phyloP scores from a whole-genome alignment of 2,113 vertebrate species.

The Panurus biarmicus region DNA sequence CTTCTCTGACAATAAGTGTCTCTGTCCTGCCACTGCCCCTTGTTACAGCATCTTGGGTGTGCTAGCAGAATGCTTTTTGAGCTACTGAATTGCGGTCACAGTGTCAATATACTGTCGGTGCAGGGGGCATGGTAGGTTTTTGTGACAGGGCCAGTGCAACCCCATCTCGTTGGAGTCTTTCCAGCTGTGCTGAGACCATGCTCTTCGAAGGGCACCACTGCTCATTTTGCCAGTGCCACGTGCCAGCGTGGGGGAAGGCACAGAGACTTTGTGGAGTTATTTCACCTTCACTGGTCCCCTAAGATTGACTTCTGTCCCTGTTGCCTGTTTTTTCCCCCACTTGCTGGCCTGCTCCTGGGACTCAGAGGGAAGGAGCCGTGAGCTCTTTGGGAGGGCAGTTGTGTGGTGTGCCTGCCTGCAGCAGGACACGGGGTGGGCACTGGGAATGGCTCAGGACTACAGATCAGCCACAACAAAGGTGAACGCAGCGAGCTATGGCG shows the following conservation, averaged over 20 bases:
- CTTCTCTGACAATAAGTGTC: neutral
- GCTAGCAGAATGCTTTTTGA: neutral
- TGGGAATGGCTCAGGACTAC: rapidly evolving
- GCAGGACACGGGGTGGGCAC: neutral
- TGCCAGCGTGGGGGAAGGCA: rapidly evolving
- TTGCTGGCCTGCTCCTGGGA: neutral
- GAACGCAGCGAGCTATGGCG: neutral
- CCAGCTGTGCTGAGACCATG: neutral
- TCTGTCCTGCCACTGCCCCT: neutral
- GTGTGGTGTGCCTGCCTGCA: neutral
- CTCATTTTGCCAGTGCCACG: rapidly evolving
- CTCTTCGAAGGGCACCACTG: neutral
- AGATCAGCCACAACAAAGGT: neutral
- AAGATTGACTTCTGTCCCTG: neutral
- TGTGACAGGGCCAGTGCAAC: neutral
- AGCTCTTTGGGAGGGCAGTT: neutral
- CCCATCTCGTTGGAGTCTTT: neutral
- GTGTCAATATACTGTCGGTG: neutral
- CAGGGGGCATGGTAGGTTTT: neutral
- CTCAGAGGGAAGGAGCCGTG: rapidly evolving
- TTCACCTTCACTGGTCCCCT: neutral
- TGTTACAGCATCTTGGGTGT: neutral
- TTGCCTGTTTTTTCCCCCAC: neutral
- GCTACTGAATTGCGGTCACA: neutral
- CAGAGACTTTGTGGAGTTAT: neutral